phyloP scores from a whole-genome alignment of 2,113 vertebrate species.

The Scomber scombrus region DNA sequence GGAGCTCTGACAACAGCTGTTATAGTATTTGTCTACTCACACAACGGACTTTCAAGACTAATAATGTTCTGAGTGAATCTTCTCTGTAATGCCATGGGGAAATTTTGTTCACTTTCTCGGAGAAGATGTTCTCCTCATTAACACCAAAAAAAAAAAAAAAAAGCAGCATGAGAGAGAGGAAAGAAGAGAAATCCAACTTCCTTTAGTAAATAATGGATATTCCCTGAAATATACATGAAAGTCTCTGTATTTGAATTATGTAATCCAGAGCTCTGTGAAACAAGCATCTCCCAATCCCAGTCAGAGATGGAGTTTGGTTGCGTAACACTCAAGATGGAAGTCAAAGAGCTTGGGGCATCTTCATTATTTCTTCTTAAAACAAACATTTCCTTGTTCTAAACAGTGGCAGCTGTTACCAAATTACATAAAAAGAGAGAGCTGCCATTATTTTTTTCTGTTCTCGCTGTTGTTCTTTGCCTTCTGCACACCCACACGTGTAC shows the following conservation, averaged over 20 bases:
- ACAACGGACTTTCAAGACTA: slow-evolving; percentile 21
- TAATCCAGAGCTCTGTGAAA: slow-evolving; percentile 53
- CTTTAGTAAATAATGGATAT: slow-evolving; percentile 67
- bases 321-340: slow-evolving; percentile 53
- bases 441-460: slow-evolving; percentile 21
- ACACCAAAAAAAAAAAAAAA: slow-evolving; percentile 17
- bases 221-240: slow-evolving; percentile 76
- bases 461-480: slow-evolving; percentile 29
- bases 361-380: slow-evolving; percentile 59
- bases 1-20: slow-evolving; percentile 30
- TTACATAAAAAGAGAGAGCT: slow-evolving; percentile 67
- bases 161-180: not conserved
- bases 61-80: not conserved
- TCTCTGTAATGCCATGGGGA: not conserved
- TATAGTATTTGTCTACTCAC: slow-evolving; percentile 12
- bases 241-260: slow-evolving; percentile 65
- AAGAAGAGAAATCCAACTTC: slow-evolving; percentile 25
- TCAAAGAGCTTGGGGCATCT: slow-evolving; percentile 38
- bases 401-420: slow-evolving; percentile 47
- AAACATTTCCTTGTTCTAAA: slow-evolving; percentile 30
- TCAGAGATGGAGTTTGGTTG: slow-evolving; percentile 39
- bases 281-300: slow-evolving; percentile 34
- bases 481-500: slow-evolving; percentile 23
- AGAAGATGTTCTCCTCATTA: slow-evolving; percentile 60
- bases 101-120: slow-evolving; percentile 15